A percentile compares a stretch with the other conserved stretches of the same genome.
Evolutionary conservation across 2,797 vertebrate genomes (phyloP).

Genomic region (Epinephelus malabaricus): DNA sequence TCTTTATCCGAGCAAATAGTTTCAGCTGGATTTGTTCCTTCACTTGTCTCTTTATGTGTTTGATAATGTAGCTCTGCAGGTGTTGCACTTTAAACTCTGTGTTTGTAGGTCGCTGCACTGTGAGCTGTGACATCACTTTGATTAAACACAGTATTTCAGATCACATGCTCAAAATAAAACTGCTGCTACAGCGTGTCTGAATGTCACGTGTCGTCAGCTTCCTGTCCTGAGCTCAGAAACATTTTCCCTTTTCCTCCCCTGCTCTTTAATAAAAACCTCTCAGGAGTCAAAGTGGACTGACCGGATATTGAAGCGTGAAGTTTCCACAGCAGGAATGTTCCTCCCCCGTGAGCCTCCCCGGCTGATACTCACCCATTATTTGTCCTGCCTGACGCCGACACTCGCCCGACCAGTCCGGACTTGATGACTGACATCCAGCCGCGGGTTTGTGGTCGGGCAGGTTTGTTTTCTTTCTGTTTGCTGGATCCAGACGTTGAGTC

Average conservation of each 20-base stretch:
- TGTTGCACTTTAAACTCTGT: not conserved
- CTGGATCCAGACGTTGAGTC: constrained; percentile 40
- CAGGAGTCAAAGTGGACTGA: constrained; percentile 14
- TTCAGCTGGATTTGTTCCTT: not conserved
- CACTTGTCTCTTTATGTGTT: not conserved
- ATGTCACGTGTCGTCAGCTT: too few species aligned
- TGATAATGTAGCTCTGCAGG: not conserved
- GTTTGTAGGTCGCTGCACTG: not conserved
- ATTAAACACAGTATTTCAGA: not conserved
- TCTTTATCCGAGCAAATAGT: too few species aligned
- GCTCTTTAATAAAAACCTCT: constrained; percentile 12
- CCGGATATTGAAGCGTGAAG: constrained; percentile 34
- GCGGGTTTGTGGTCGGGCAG: constrained; percentile 66
- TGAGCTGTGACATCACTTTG: not conserved
- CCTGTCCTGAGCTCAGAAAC: not conserved
- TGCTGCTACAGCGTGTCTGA: too few species aligned
- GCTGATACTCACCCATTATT: constrained; percentile 24
- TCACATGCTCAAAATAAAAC: too few species aligned
- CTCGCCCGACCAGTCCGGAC: constrained; percentile 51
- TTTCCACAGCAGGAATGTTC: constrained; percentile 37
- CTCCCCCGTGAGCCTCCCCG: not conserved
- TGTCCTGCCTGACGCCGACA: constrained; percentile 28
- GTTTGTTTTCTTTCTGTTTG: constrained; percentile 54
- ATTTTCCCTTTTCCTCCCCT: constrained; percentile 3
- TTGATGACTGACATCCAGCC: constrained; percentile 49